Conservation (phyloP, 2,797 vertebrate species). For the Euphonia xanthogaster region DNA sequence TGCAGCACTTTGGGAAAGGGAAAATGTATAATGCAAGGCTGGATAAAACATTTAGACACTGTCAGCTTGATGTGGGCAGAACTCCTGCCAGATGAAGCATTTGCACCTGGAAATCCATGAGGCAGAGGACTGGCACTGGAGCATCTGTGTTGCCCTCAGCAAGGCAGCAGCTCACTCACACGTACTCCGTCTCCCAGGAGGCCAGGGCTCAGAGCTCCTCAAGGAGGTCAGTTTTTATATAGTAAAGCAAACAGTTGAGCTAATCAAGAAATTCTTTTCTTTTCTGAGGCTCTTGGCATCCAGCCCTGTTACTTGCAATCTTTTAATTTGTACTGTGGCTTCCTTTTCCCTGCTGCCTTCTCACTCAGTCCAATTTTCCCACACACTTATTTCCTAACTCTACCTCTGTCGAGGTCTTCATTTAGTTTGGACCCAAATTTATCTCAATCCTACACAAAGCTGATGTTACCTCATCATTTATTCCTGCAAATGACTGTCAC, state of each 20-base stretch:
- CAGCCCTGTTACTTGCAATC: slow-evolving; percentile 49
- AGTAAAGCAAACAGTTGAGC: slow-evolving; percentile 69
- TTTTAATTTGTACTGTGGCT: slow-evolving; percentile 64
- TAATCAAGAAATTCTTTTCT: slow-evolving; percentile 46
- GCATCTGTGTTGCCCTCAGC: neutral
- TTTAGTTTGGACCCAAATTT: slow-evolving; percentile 34
- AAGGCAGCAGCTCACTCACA: slow-evolving; percentile 30
- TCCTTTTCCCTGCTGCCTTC: slow-evolving; percentile 54
- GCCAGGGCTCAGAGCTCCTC: neutral
- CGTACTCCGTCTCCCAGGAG: slow-evolving; percentile 53
- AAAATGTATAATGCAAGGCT: neutral
- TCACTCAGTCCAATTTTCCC: slow-evolving; percentile 57
- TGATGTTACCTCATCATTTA: slow-evolving; percentile 20
- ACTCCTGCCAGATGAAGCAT: neutral
- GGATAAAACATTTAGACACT: neutral
- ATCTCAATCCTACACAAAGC: slow-evolving; percentile 6
- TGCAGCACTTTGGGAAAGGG: neutral
- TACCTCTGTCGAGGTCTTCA: neutral
- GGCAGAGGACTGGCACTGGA: neutral
- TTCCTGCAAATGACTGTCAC: slow-evolving; percentile 23
- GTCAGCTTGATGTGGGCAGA: neutral
- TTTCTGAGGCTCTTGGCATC: slow-evolving; percentile 57
- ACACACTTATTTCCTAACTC: slow-evolving; percentile 50
- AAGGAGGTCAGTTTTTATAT: slow-evolving; percentile 65
- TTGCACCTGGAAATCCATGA: slow-evolving; percentile 10